Conservation (phyloP, 1,140 invertebrate species). For the Drosophila orosa region DNA sequence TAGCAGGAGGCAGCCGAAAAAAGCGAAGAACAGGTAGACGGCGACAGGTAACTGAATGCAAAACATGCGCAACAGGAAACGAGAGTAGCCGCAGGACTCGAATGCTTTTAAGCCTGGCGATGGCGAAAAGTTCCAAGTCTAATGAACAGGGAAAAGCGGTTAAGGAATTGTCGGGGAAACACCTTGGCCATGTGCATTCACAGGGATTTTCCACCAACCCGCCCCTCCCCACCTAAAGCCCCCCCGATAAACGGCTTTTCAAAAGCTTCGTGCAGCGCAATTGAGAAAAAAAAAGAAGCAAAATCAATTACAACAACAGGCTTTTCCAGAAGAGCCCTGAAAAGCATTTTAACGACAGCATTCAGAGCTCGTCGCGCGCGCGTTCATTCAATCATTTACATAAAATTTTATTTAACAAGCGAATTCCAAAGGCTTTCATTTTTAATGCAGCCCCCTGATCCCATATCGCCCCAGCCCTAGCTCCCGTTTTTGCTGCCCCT, state of each 20-base stretch:
- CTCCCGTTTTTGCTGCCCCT: background rate
- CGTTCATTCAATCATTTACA: constrained; percentile 60
- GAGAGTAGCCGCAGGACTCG: constrained; percentile 55
- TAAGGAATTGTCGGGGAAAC: constrained; percentile 15
- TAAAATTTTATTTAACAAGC: constrained; percentile 65
- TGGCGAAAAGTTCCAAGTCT: constrained; percentile 15
- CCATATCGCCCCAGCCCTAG: background rate
- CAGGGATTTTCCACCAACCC: constrained; percentile 1
- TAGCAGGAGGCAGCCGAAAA: constrained; percentile 27
- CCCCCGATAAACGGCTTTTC: constrained; percentile 40
- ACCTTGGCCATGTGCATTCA: constrained; percentile 23
- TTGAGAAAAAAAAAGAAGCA: constrained; percentile 31
- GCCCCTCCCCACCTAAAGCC: background rate
- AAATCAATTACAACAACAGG: constrained; percentile 51
- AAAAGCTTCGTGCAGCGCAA: constrained; percentile 16
- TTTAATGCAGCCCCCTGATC: constrained; percentile 46
- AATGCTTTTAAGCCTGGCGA: constrained; percentile 32
- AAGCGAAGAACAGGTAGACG: background rate
- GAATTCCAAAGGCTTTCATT: constrained; percentile 63
- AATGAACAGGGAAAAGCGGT: constrained; percentile 46
- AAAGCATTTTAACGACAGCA: constrained; percentile 52
- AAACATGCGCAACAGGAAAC: constrained; percentile 69
- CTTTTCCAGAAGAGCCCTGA: constrained; percentile 12
- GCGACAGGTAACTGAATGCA: constrained; percentile 47
- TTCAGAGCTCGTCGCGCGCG: constrained; percentile 15